Evolutionary conservation across 2,797 vertebrate genomes (phyloP), one percentile per base, ranked within the genome.

Genomic region (Eutrigla gurnardus): DNA sequence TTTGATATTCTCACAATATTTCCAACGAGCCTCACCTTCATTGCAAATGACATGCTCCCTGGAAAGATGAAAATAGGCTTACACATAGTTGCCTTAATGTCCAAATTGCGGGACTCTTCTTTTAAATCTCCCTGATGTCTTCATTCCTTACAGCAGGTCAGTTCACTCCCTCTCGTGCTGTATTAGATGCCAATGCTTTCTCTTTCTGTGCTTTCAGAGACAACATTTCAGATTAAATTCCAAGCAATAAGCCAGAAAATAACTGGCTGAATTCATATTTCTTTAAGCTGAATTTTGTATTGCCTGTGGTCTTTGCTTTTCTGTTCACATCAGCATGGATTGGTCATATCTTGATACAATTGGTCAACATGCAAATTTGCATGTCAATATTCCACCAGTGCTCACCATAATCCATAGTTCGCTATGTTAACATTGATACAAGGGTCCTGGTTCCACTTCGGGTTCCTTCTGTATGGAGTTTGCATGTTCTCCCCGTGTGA

Each of bases 1-100:
- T 77, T 14, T 67, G 55, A 86, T 76, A 67, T 57, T 75, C 58
- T 55, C 52, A 18, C 61, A 61, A 25, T 62, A 39, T 88, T 81
- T 52, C 57, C 49, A 73, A 37, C 8, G 2, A 46, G 70, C 37
- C 74, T 76, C 52, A 18, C 64, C 53, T 70, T 60, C 36, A 64
- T 37, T 25, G 49, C 54, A 70, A 73, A 77, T 69, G 25, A 43
- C 50, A 46, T 39, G 39, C 59, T 70, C 18, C 58, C 62, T 37
- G 33, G 43, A 59, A 52, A 49, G 47, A 73, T 62, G 37, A 14
- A 73, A 57, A 7, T 7, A 18, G 36, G n/a, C 43, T 65, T 32
- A 40, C 14, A 64, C 35, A 59, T 50, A 40, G 59, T 15, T 18
- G 25, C 25, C 12, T 52, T 59, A 49, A 62, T 63, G 39, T 67